Percentiles rank a stretch among this genome's conserved stretches.
Evolutionary conservation across 2,797 vertebrate genomes (phyloP).

Genomic region (Pitangus sulphuratus): DNA sequence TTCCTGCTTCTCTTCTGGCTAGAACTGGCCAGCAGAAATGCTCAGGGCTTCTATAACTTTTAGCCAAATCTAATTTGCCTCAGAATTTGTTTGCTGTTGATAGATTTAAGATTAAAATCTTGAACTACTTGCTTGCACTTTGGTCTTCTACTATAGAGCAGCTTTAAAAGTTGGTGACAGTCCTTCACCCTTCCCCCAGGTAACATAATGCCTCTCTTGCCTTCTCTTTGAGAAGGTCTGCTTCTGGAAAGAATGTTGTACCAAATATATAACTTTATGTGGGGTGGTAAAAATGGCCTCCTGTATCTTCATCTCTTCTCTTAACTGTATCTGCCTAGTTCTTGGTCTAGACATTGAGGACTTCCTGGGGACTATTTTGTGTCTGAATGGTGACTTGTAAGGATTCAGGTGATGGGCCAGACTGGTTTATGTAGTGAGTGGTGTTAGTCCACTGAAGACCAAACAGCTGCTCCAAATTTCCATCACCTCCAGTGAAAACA

Average conservation of each 20-base stretch:
- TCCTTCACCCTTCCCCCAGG: neutral
- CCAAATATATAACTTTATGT: neutral
- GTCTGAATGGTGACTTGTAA: neutral
- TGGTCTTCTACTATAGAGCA: neutral
- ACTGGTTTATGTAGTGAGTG: neutral
- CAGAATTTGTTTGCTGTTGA: neutral
- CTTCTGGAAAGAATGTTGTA: neutral
- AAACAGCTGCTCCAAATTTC: neutral
- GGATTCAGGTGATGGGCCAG: neutral
- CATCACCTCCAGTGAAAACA: neutral
- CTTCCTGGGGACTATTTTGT: neutral
- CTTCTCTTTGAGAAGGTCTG: neutral
- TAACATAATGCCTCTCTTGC: neutral
- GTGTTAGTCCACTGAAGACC: neutral
- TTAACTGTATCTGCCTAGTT: neutral
- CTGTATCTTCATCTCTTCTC: neutral
- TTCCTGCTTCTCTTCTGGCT: neutral
- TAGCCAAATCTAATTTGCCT: neutral
- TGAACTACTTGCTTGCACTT: neutral
- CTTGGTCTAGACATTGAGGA: neutral
- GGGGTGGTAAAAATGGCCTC: neutral
- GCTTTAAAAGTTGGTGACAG: neutral
- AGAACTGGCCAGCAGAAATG: neutral
- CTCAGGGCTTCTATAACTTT: neutral
- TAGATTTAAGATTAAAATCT: neutral